Evolutionary conservation across 1,140 invertebrate species (phyloP).

Genomic region (Drosophila asahinai): DNA sequence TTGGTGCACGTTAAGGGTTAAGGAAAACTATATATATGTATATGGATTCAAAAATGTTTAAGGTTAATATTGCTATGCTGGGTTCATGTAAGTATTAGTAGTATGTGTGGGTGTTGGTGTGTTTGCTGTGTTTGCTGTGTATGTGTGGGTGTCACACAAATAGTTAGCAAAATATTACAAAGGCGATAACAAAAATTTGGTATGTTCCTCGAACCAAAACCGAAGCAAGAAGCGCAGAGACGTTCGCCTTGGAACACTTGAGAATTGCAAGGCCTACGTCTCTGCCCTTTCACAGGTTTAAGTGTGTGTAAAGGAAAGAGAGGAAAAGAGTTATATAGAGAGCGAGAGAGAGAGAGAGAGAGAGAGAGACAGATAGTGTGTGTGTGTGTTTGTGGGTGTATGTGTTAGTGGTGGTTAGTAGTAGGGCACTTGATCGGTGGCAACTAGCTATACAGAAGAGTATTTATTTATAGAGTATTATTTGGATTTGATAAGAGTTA

Average conservation of each 20-base stretch:
- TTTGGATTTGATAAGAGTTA: conserved; percentile 50
- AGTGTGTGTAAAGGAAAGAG: conserved; percentile 7
- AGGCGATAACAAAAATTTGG: conserved; percentile 56
- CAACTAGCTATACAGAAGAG: conserved; percentile 64
- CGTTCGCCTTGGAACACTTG: background rate
- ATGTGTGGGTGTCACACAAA: conserved; percentile 56
- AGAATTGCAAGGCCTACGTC: background rate
- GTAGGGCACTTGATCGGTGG: conserved; percentile 70
- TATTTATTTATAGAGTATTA: conserved; percentile 45
- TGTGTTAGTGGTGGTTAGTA: conserved; percentile 38
- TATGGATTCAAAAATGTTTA: conserved; percentile 38
- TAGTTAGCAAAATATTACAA: conserved; percentile 79
- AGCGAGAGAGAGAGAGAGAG: background rate
- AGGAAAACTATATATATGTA: conserved; percentile 60
- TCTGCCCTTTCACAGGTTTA: conserved; percentile 19
- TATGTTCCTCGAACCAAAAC: conserved; percentile 26
- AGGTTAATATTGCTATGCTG: conserved; percentile 7
- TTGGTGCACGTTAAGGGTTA: conserved; percentile 45
- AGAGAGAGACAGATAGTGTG: conserved; percentile 6
- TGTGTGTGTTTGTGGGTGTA: conserved; percentile 22
- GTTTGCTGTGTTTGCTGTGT: conserved; percentile 9
- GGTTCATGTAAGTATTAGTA: conserved; percentile 17
- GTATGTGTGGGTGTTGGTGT: conserved; percentile 2
- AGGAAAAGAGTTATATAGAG: conserved; percentile 7
- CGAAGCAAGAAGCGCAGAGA: conserved; percentile 37